Percentiles rank a stretch among this genome's conserved stretches.
Evolutionary conservation across 2,113 vertebrate species (phyloP).

Genomic region (Eubucco bourcierii): DNA sequence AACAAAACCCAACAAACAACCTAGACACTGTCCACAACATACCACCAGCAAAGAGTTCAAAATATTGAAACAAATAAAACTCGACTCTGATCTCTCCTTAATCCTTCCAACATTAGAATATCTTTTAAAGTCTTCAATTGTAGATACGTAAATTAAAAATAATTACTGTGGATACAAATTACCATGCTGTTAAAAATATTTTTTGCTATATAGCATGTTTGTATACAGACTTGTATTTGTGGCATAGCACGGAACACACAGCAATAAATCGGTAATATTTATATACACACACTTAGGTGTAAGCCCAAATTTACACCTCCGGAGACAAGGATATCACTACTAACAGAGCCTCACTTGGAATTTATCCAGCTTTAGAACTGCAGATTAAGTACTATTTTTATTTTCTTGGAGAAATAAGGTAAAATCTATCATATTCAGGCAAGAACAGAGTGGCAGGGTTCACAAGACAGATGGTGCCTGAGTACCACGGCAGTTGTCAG

Average conservation of each 20-base stretch:
- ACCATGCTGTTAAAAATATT: neutral
- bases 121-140: neutral
- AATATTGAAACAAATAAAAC: neutral
- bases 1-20: neutral
- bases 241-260: neutral
- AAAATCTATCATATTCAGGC: slow-evolving; percentile 20
- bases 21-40: neutral
- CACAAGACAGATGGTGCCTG: slow-evolving; percentile 63
- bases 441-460: slow-evolving; percentile 43
- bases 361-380: slow-evolving; percentile 24
- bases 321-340: slow-evolving; percentile 39
- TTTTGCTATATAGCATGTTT: neutral
- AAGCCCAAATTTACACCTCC: slow-evolving; percentile 55
- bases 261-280: slow-evolving; percentile 53
- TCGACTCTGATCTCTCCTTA: neutral
- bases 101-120: neutral
- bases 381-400: slow-evolving; percentile 39
- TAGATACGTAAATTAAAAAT: neutral
- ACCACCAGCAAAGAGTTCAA: neutral
- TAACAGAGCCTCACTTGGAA: slow-evolving; percentile 50
- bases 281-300: slow-evolving; percentile 42
- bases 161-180: neutral
- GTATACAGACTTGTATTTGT: neutral
- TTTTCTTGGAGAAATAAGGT: slow-evolving; percentile 31
- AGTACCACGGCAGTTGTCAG: slow-evolving; percentile 52